Conservation (phyloP, 2,888 invertebrate species). For the Oasisia sp. region DNA sequence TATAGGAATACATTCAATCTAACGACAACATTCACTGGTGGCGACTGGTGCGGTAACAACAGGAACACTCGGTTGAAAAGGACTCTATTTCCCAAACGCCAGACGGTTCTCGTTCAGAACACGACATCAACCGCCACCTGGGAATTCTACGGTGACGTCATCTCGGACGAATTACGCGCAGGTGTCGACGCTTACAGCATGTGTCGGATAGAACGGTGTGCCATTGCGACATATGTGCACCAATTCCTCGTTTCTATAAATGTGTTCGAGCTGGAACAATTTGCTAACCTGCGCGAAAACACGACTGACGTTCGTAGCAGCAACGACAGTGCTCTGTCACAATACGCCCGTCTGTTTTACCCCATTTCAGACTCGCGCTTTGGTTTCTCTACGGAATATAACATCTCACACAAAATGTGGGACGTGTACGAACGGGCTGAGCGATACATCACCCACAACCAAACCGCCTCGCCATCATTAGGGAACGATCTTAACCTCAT, state of each 20-base stretch:
- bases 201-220: background rate
- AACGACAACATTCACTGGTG: background rate
- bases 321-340: background rate
- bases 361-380: background rate
- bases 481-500: background rate
- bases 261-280: background rate
- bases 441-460: background rate
- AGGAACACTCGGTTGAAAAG: background rate
- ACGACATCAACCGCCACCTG: background rate
- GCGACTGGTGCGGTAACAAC: background rate
- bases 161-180: background rate
- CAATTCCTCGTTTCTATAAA: background rate
- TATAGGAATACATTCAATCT: background rate
- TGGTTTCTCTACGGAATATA: background rate
- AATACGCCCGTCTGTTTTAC: background rate
- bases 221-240: background rate
- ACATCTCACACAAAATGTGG: background rate
- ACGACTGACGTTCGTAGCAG: background rate
- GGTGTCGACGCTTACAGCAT: background rate
- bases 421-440: background rate
- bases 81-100: background rate
- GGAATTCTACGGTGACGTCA: background rate
- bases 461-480: background rate
- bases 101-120: background rate
- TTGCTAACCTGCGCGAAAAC: slow-evolving; percentile 10